Evolutionary conservation across 2,797 vertebrate genomes (phyloP).

Genomic region (Chaunax sp.): DNA sequence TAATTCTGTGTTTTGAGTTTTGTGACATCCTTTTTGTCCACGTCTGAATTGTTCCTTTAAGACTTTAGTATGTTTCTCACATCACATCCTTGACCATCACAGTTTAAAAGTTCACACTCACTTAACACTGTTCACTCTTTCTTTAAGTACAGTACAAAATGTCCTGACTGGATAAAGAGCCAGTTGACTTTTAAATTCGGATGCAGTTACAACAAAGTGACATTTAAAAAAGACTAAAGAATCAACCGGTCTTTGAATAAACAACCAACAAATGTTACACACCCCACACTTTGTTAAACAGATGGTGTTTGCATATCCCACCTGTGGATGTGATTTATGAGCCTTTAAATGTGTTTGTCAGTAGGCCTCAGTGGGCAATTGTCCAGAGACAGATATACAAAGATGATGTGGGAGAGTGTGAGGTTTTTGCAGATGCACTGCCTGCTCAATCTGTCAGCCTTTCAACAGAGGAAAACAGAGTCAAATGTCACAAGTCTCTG

Average conservation of each 20-base stretch:
- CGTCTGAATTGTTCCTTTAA: neutral
- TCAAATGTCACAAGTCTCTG: too few species aligned
- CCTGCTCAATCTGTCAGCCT: slow-evolving; percentile 15
- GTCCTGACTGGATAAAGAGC: slow-evolving; percentile 1
- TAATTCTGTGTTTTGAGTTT: too few species aligned
- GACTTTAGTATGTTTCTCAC: neutral
- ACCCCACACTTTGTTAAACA: slow-evolving; percentile 17
- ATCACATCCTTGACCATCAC: neutral
- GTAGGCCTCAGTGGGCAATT: slow-evolving; percentile 19
- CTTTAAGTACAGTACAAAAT: slow-evolving; percentile 2
- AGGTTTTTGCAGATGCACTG: slow-evolving; percentile 47
- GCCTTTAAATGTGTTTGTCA: slow-evolving; percentile 46
- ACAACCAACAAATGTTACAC: slow-evolving; percentile 5
- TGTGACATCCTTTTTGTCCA: too few species aligned
- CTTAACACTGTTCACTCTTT: neutral
- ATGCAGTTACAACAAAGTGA: neutral
- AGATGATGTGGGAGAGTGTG: slow-evolving; percentile 45
- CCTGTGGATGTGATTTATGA: slow-evolving; percentile 48
- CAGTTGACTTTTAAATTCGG: neutral
- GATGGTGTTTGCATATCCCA: slow-evolving; percentile 40
- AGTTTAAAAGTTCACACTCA: slow-evolving; percentile 1
- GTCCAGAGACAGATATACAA: slow-evolving; percentile 43
- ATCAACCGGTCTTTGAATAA: slow-evolving; percentile 10
- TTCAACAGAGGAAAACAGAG: slow-evolving; percentile 21
- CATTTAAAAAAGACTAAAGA: slow-evolving; percentile 10